Conservation (phyloP, 1,140 invertebrate species). For the Tetramorium parvispinum region DNA sequence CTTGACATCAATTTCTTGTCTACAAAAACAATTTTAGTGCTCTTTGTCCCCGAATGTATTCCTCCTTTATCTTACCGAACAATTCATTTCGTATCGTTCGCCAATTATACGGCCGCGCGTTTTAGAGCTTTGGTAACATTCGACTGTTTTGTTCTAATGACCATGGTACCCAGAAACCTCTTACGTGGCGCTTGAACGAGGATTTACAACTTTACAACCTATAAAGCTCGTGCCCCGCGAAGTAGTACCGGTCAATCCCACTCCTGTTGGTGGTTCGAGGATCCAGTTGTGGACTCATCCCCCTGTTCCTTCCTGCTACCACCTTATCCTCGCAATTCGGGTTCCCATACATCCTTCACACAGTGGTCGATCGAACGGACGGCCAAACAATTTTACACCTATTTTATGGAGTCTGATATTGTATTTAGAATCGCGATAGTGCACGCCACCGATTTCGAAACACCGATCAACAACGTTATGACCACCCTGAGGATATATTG, state of each 20-base stretch:
- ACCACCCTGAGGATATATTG: conserved; percentile 61
- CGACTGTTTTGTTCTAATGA: conserved; percentile 72
- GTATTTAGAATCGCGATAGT: conserved; percentile 78
- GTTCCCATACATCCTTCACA: conserved; percentile 65
- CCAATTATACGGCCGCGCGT: conserved; percentile 56
- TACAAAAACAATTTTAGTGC: neutral
- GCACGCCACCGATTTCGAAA: conserved; percentile 62
- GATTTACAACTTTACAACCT: conserved; percentile 78
- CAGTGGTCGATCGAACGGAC: conserved; percentile 67
- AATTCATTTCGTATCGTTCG: conserved; percentile 36
- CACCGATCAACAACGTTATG: conserved; percentile 63
- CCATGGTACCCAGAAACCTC: conserved; percentile 66
- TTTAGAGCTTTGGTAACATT: conserved; percentile 65
- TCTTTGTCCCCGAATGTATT: neutral
- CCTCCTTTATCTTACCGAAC: conserved; percentile 8
- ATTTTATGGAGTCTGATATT: conserved; percentile 80
- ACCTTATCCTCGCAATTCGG: conserved; percentile 51
- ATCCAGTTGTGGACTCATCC: conserved; percentile 45
- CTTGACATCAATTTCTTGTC: conserved; percentile 3
- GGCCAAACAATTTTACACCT: conserved; percentile 79
- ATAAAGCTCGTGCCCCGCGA: conserved; percentile 69
- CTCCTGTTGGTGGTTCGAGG: conserved; percentile 58
- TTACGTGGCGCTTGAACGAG: conserved; percentile 46
- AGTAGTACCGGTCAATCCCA: conserved; percentile 74
- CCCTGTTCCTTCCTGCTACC: conserved; percentile 38